phyloP scores from a whole-genome alignment of 2,888 invertebrate genomes.

The Dioctria linearis region DNA sequence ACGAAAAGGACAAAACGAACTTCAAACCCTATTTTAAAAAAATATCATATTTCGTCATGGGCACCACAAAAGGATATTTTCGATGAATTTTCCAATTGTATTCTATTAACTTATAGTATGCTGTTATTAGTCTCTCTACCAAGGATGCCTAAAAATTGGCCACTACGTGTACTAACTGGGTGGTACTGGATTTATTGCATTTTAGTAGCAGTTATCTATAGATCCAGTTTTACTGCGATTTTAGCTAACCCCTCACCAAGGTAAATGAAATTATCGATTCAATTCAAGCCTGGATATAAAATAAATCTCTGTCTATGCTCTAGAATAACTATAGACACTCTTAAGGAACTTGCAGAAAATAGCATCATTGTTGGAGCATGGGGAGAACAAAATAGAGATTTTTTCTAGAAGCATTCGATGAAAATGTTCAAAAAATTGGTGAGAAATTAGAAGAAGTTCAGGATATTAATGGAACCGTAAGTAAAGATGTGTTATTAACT shows the following conservation, averaged over 20 bases:
- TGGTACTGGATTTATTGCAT: constrained; percentile 92
- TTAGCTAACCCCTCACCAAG: constrained; percentile 83
- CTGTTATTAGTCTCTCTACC: constrained; percentile 84
- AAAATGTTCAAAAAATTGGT: constrained; percentile 78
- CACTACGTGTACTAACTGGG: constrained; percentile 84
- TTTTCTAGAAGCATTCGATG: constrained; percentile 80
- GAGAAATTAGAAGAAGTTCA: constrained; percentile 77
- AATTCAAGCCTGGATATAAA: background rate
- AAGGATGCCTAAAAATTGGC: constrained; percentile 84
- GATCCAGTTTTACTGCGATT: constrained; percentile 89
- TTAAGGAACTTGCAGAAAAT: constrained; percentile 79
- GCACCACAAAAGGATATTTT: constrained; percentile 77
- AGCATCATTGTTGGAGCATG: constrained; percentile 80
- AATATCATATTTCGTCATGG: too few species aligned
- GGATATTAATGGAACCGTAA: constrained; percentile 77
- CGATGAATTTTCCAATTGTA: constrained; percentile 80
- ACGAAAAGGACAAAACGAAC: background rate
- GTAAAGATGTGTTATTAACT: constrained; percentile 36
- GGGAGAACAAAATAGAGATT: constrained; percentile 80
- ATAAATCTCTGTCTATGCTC: background rate
- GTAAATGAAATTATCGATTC: constrained; percentile 66
- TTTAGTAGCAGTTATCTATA: constrained; percentile 83
- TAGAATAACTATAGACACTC: constrained; percentile 85
- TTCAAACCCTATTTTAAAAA: too few species aligned
- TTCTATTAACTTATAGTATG: constrained; percentile 87